Evolutionary conservation across 2,888 invertebrate genomes (phyloP), one percentile per base, ranked within the genome.

Genomic region (Idaea biselata): DNA sequence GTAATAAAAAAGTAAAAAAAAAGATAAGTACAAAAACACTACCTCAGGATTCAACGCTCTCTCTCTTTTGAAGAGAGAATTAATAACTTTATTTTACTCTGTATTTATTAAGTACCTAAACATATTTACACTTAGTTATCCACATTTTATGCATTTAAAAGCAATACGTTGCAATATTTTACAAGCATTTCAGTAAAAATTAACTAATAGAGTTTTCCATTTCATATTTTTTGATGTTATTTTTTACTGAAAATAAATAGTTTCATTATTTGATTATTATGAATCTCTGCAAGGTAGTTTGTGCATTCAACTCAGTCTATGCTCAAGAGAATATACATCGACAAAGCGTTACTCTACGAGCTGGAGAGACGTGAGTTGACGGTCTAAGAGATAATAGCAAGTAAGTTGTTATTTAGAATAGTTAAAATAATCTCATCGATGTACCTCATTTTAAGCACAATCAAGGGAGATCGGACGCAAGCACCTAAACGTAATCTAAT

Each of bases 261-360:
- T 58, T 60, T 55, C 16, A 61, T 60, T 25, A 5, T 25, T 44
- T 31, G n/a, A 71, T 79, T 79, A 74, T 79, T 83, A 87, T 89
- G 92, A 92, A 92, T 92, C 92, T 91, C 92, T 91, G 89, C 80
- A 82, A 84, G 87, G 89, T 91, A 91, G 90, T 87, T 78, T 81
- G 82, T 77, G 80, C 82, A 83, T 76, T 82, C 83, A 79, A 84
- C 86, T 85, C 86, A 80, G 85, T 77, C 73, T 73, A 77, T 82
- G 84, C 84, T 86, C 85, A 86, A 82, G 70, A 72, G 74, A 73
- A 70, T 74, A 73, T 75, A 79, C 79, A 80, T 78, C 80, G 78
- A 80, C 70, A 74, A 72, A 66, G 73, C 65, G 68, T 74, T 66
- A 69, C 73, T 76, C 74, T 76, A 68, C 61, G 76, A 64, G 72